Evolutionary conservation across 2,888 invertebrate genomes (phyloP), one percentile per base, ranked within the genome.

Genomic region (Polietes domitor): DNA sequence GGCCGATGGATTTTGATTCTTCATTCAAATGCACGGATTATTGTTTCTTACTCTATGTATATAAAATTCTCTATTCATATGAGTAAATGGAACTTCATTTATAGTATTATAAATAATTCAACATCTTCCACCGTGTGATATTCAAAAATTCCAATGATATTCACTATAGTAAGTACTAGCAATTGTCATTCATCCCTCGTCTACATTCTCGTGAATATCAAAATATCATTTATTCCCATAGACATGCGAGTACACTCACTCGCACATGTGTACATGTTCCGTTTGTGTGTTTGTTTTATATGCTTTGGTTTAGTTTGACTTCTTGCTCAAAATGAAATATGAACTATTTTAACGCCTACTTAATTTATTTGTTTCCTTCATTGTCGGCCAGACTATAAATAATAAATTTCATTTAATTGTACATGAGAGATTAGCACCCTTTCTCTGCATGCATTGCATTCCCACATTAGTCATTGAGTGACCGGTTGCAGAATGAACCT

Each of bases 341-440:
- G 89, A 89, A 90, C 91, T 90, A 89, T 90, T 90, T 90, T 89
- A 90, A 91, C 91, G 91, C 90, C 90, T 88, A 91, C 91, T 90
- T 91, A 91, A 90, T 91, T 90, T 90, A 89, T 89, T 90, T 88
- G 88, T 86, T 88, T 87, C 87, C 83, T 79, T 85, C 75, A 84
- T 86, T 80, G 70, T 76, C 83, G 82, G 58, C 73, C 83, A 83
- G 73, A 77, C 82, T 79, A 70, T 82, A 80, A 78, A 85, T 77
- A 79, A 85, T 85, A 85, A 85, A 86, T 86, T 85, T 86, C 55
- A 85, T 83, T 85, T 77, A 85, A 86, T 84, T 85, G 58, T 72
- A 73, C 83, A 85, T 83, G 79, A 82, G 80, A 74, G 74, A 84
- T 80, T 78, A 55, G 78, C 15, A 58, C 24, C 26, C 24, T 17